These are phyloP conservation scores for Chydorus sphaericus DNA, from an alignment of 2,888 invertebrate genomes.

Conservation along the genomic window DNA sequence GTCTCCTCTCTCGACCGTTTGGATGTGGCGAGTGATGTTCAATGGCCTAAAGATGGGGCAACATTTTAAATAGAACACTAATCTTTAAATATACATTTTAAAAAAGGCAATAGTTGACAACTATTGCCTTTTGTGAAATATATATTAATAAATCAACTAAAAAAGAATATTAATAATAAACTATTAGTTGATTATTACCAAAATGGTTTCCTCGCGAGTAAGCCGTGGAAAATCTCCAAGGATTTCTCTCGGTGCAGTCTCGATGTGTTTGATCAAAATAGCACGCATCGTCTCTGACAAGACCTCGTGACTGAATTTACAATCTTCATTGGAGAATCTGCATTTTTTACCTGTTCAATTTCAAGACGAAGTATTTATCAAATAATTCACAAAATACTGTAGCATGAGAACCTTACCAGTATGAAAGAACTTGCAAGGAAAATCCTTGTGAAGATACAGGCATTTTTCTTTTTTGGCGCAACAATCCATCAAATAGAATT, in stretches of 20 bases:
- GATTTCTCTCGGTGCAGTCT: constrained; percentile 80
- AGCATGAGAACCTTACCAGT: too few relatives aligned
- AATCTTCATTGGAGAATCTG: constrained; percentile 54
- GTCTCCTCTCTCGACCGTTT: constrained; percentile 8
- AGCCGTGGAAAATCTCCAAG: constrained; percentile 76
- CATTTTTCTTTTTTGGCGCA: constrained; percentile 92
- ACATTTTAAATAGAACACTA: constrained; percentile 19
- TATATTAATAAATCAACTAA: too few relatives aligned
- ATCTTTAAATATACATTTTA: constrained; percentile 18
- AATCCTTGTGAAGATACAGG: constrained; percentile 89
- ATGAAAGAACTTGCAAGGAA: constrained; percentile 94
- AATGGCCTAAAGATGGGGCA: constrained; percentile 15
- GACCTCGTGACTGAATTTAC: constrained; percentile 86
- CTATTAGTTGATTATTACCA: constrained; percentile 19
- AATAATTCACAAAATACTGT: too few relatives aligned
- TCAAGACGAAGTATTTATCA: neutral
- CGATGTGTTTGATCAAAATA: constrained; percentile 53
- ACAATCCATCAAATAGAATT: constrained; percentile 89
- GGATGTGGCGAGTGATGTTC: neutral
- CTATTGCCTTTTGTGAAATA: too few relatives aligned
- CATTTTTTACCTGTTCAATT: constrained; percentile 39
- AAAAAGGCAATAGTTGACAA: neutral
- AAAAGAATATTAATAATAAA: too few relatives aligned
- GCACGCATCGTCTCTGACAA: constrained; percentile 61
- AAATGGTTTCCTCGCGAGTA: constrained; percentile 57